Conservation (phyloP, 2,113 vertebrate species). For the Aldabrachelys gigantea region DNA sequence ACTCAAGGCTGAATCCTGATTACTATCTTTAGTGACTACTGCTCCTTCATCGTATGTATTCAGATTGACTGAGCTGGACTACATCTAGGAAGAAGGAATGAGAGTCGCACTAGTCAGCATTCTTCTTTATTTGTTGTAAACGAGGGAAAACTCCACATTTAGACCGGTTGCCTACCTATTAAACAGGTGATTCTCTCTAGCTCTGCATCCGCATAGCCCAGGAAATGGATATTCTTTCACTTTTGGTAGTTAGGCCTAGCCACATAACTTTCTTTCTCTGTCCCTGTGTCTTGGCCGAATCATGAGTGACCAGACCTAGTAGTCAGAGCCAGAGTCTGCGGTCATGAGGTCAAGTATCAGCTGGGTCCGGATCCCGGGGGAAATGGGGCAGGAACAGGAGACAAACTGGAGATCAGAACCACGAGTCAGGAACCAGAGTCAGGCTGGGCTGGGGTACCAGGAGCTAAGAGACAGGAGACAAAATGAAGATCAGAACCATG, state of each 20-base stretch:
- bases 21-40: background rate
- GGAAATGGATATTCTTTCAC: background rate
- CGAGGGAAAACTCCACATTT: background rate
- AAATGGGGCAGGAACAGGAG: no score
- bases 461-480: background rate
- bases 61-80: background rate
- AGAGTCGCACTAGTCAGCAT: background rate
- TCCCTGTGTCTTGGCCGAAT: background rate
- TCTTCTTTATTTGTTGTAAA: background rate
- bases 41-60: accelerated
- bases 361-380: background rate
- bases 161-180: background rate
- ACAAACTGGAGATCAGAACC: no score
- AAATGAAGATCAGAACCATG: background rate
- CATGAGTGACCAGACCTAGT: no score
- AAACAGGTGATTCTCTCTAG: background rate
- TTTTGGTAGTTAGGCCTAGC: background rate
- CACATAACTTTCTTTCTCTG: background rate
- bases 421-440: no score
- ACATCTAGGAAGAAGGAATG: background rate
- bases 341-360: background rate
- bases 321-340: no score
- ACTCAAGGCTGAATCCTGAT: background rate
- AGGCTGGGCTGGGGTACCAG: no score
- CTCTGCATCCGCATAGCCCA: background rate